Base-by-base conservation (phyloP, 1,140 invertebrate species). In the Phymastichus coffea region DNA sequence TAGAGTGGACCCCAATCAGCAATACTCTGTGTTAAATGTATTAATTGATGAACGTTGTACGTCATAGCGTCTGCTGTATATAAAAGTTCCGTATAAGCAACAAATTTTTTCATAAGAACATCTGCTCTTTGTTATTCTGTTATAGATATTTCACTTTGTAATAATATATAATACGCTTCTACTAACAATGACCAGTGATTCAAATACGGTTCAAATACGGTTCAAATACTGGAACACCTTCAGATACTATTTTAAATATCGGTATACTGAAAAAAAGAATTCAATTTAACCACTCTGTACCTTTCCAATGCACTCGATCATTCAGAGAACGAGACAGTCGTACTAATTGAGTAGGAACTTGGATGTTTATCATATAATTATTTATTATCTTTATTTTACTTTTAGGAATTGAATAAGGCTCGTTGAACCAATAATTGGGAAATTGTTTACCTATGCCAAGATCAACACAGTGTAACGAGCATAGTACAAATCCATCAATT, bases 11-110 rank as follows among this genome's bases (percentile, higher is more conserved):
- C 58, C 54, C 54, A 64, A 28, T 61, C 20, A 19, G 12, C 19
- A 10, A 65, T 56, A 54, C 57, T 63, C 46, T 52, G 44, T 22
- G 12, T 15, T n/a, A 63, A 10, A 60, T 65, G 64, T n/a, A 60
- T 23, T 8, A 65, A 52, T 22, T 52, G 48, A 37, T 65, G 64
- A 10, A 65, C 35, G 41, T 64, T 64, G n/a, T 35, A 53, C 1
- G 57, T 64, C 57, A 64, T 61, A 3, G 37, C 47, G 26, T 1
- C 17, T 41, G 46, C 46, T 37, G 44, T 41, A 47, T 60, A 64
- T 12, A 38, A 14, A 14, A 28, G 40, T 57, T 61, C 26, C 0
- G 57, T 48, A 14, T 54, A 17, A n/a, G 19, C 28, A 2, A 64
- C 17, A 17, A 44, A 59, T 30, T 47, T 4, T 37, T 54, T 38